phyloP scores from a whole-genome alignment of 2,888 invertebrate species.

The Hemistola chrysoprasaria region DNA sequence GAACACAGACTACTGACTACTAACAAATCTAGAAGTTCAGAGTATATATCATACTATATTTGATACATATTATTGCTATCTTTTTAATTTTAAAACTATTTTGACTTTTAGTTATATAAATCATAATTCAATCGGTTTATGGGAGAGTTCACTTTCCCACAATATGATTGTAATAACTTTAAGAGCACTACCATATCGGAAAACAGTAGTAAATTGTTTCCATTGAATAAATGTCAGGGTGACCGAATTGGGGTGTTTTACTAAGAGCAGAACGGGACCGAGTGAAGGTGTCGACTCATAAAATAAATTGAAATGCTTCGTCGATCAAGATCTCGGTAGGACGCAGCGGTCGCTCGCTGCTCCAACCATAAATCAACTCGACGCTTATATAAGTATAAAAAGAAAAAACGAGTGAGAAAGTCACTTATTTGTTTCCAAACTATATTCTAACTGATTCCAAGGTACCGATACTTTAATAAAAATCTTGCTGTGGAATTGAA shows the following conservation, averaged over 20 bases:
- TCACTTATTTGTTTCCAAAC: conserved; percentile 79
- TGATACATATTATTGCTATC: no score
- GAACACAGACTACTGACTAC: conserved; percentile 2
- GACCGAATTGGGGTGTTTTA: conserved; percentile 46
- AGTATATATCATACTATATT: no score
- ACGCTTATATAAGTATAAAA: conserved; percentile 72
- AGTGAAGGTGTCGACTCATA: conserved; percentile 70
- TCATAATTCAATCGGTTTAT: no score
- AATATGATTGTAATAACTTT: no score
- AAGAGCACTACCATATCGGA: conserved; percentile 17
- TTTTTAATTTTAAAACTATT: no score
- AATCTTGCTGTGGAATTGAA: conserved; percentile 66
- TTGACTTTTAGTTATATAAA: no score
- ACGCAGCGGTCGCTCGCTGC: conserved; percentile 57
- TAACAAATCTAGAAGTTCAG: not conserved
- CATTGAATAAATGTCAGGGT: conserved; percentile 42
- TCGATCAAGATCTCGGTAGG: conserved; percentile 71
- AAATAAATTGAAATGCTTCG: conserved; percentile 77
- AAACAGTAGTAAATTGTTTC: conserved; percentile 35
- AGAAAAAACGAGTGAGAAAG: conserved; percentile 57
- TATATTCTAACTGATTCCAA: conserved; percentile 62
- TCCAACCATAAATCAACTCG: conserved; percentile 73
- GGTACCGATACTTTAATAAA: conserved; percentile 53
- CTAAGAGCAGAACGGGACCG: conserved; percentile 43
- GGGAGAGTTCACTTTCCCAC: no score